These are phyloP conservation scores for Limnodromus scolopaceus DNA, from an alignment of 2,797 vertebrate genomes.

Conservation along the genomic window DNA sequence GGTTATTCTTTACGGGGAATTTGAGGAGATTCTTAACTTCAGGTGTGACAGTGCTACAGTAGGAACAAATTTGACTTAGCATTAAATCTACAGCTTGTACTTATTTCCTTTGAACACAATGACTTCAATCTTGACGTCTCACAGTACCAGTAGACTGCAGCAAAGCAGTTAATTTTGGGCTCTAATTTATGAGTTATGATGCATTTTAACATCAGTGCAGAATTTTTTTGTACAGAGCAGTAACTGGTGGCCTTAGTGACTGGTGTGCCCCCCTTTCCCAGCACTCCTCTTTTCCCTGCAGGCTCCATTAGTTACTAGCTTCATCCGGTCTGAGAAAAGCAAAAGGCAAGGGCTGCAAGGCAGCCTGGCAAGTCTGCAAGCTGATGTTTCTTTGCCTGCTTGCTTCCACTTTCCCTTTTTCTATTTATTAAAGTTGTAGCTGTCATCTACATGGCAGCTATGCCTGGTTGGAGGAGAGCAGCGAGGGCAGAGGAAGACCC, in stretches of 20 bases:
- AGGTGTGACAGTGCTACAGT: neutral
- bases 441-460: constrained; percentile 16
- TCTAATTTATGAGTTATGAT: neutral
- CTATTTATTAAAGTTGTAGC: constrained; percentile 24
- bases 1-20: neutral
- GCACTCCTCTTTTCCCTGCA: neutral
- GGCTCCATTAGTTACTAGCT: neutral
- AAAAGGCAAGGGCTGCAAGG: constrained; percentile 26
- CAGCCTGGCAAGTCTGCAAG: neutral
- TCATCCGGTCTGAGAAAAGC: neutral
- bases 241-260: neutral
- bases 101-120: neutral
- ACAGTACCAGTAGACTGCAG: neutral
- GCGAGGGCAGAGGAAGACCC: neutral
- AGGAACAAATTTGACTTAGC: neutral
- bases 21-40: neutral
- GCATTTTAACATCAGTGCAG: neutral
- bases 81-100: neutral
- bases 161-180: neutral
- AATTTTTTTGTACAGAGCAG: neutral
- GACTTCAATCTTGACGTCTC: neutral
- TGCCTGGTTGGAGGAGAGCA: neutral
- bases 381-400: constrained; percentile 7
- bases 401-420: neutral
- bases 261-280: neutral